These are phyloP conservation scores for Miichthys miiuy DNA, from an alignment of 2,797 vertebrate species.

Conservation along the genomic window DNA sequence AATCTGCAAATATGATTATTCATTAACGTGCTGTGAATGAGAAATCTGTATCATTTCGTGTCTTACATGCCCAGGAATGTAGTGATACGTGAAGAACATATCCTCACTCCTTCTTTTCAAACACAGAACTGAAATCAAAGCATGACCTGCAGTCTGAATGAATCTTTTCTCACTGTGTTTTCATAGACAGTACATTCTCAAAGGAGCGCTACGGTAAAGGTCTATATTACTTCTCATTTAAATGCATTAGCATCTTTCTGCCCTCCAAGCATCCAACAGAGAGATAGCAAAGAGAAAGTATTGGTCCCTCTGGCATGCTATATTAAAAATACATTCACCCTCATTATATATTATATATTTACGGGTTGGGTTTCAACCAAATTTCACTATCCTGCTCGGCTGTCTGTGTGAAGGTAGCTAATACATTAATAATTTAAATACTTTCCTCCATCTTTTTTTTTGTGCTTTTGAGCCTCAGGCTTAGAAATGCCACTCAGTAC, in stretches of 20 bases:
- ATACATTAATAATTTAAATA: conserved; percentile 75
- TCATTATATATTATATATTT: too few relatives aligned
- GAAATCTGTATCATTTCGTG: conserved; percentile 25
- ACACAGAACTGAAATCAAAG: conserved; percentile 20
- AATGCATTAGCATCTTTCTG: conserved; percentile 66
- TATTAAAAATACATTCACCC: conserved; percentile 60
- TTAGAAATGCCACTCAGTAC: conserved; percentile 51
- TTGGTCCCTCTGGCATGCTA: conserved; percentile 43
- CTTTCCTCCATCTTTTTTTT: conserved; percentile 36
- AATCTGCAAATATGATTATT: conserved; percentile 53
- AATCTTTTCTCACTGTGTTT: conserved; percentile 42
- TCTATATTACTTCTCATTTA: conserved; percentile 59
- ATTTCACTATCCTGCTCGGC: conserved; percentile 51
- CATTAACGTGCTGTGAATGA: conserved; percentile 27
- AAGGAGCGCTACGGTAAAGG: conserved; percentile 38
- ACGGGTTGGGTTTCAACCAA: conserved; percentile 52
- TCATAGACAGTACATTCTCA: conserved; percentile 37
- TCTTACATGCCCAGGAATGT: conserved; percentile 2
- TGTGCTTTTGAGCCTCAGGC: conserved; percentile 52
- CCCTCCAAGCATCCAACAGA: conserved; percentile 49
- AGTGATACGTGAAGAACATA: conserved; percentile 5
- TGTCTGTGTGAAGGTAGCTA: conserved; percentile 62
- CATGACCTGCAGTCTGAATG: conserved; percentile 24
- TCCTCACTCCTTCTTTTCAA: conserved; percentile 10
- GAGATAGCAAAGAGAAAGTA: conserved; percentile 42